Percentiles rank a stretch among this genome's conserved stretches.
Conservation (phyloP, 2,797 vertebrate species). For the Eidolon dupreanum region DNA sequence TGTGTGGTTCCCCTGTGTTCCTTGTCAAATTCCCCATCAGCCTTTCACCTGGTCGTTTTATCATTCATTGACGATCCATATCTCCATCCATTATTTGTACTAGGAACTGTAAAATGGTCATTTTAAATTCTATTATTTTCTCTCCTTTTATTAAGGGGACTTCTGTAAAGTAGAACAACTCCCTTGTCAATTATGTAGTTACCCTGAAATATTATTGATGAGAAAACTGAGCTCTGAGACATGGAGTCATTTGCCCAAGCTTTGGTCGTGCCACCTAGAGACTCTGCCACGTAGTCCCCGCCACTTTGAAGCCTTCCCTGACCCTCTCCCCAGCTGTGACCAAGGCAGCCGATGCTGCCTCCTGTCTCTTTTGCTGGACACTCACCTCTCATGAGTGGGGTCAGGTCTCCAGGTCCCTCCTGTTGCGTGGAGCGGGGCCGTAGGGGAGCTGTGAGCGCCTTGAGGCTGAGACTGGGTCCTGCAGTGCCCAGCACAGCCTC, state of each 20-base stretch:
- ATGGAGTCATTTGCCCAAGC: not conserved
- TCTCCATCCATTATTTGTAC: not conserved
- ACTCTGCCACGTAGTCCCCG: not conserved
- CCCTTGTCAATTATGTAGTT: not conserved
- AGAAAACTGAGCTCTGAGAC: not conserved
- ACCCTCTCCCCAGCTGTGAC: not conserved
- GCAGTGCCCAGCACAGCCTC: not conserved
- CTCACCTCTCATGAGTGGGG: not conserved
- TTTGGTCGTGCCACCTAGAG: not conserved
- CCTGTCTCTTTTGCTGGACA: not conserved
- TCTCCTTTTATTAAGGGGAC: not conserved
- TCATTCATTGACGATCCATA: not conserved
- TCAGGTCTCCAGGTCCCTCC: not conserved
- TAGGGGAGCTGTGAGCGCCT: not conserved
- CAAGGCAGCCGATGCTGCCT: not conserved
- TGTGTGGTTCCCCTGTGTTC: not conserved
- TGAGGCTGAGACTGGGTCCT: not conserved
- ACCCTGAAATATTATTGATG: not conserved
- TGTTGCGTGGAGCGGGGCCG: rapidly evolving
- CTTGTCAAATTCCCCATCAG: not conserved
- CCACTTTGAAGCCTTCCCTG: not conserved
- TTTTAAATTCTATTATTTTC: not conserved
- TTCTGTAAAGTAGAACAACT: not conserved
- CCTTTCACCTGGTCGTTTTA: not conserved
- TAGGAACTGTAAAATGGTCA: not conserved